phyloP scores from a whole-genome alignment of 2,797 vertebrate species.

The Lacerta bilineata region DNA sequence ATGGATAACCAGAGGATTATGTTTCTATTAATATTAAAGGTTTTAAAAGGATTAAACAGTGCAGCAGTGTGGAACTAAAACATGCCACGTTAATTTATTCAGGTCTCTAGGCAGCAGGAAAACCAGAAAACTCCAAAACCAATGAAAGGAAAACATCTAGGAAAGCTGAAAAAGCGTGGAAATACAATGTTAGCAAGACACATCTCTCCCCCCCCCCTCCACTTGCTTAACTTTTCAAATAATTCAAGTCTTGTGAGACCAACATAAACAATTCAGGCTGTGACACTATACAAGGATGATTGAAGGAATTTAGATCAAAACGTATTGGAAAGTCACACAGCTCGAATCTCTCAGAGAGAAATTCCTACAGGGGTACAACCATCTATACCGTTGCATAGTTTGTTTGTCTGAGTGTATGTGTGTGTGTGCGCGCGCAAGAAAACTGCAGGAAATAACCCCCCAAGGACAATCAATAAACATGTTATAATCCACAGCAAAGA shows the following conservation, averaged over 20 bases:
- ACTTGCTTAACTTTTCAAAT: slow-evolving; percentile 36
- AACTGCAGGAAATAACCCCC: not conserved
- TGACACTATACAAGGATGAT: slow-evolving; percentile 1
- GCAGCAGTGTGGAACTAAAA: slow-evolving; percentile 39
- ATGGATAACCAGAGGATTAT: slow-evolving; percentile 19
- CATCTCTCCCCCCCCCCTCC: not conserved
- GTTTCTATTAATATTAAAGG: slow-evolving; percentile 27
- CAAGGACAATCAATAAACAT: slow-evolving; percentile 30
- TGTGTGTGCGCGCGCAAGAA: not conserved
- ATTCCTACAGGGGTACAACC: slow-evolving; percentile 18
- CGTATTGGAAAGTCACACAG: slow-evolving; percentile 34
- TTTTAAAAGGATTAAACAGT: slow-evolving; percentile 30
- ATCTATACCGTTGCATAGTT: slow-evolving; percentile 3
- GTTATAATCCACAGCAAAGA: not conserved
- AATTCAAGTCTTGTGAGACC: slow-evolving; percentile 21
- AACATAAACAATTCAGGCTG: not conserved
- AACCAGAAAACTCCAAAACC: slow-evolving; percentile 21
- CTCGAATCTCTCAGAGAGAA: slow-evolving; percentile 38
- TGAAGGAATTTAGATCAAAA: slow-evolving; percentile 35
- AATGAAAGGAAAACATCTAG: not conserved
- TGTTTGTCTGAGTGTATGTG: too few species aligned
- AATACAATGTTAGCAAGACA: not conserved
- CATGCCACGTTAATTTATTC: slow-evolving; percentile 31
- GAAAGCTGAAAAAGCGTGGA: not conserved
- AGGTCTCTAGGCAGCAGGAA: not conserved